Percentiles rank a stretch among this genome's conserved stretches.
phyloP scores from a whole-genome alignment of 1,140 invertebrate species.

The Drosophila cardini region DNA sequence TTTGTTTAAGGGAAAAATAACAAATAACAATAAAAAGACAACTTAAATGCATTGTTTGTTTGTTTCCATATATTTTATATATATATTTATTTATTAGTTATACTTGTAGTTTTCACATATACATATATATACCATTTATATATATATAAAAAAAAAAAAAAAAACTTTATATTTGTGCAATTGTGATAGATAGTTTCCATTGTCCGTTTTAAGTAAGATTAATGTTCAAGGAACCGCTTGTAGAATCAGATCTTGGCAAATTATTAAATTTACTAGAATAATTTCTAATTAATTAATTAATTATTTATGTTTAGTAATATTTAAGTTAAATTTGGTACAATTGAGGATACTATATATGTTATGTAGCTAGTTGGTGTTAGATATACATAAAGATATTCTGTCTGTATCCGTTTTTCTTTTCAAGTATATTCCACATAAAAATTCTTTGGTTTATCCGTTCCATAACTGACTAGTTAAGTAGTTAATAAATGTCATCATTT shows the following conservation, averaged over 20 bases:
- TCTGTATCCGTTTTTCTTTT: neutral
- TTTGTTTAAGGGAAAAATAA: slow-evolving; percentile 5
- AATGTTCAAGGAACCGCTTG: slow-evolving; percentile 31
- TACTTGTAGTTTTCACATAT: slow-evolving; percentile 4
- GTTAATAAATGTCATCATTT: slow-evolving; percentile 37
- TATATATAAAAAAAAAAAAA: slow-evolving; percentile 30
- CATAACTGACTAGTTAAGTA: slow-evolving; percentile 23
- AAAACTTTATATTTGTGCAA: slow-evolving; percentile 38
- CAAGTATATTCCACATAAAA: neutral
- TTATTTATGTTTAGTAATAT: slow-evolving; percentile 1
- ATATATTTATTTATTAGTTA: slow-evolving; percentile 7
- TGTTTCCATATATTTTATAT: too few relatives aligned
- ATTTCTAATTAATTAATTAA: neutral
- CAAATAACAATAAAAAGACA: slow-evolving; percentile 6
- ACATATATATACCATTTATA: slow-evolving; percentile 30
- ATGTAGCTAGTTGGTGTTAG: neutral
- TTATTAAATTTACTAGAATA: neutral
- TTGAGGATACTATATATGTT: slow-evolving; percentile 22
- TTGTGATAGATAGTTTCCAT: slow-evolving; percentile 25
- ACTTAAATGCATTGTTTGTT: slow-evolving; percentile 46
- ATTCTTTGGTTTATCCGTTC: neutral
- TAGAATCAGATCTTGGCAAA: slow-evolving; percentile 17
- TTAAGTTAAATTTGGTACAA: slow-evolving; percentile 19
- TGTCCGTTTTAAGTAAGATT: slow-evolving; percentile 22
- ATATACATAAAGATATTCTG: slow-evolving; percentile 1